Base-by-base conservation (phyloP, 2,797 vertebrate species). In the Paedocypris micromegethes region DNA sequence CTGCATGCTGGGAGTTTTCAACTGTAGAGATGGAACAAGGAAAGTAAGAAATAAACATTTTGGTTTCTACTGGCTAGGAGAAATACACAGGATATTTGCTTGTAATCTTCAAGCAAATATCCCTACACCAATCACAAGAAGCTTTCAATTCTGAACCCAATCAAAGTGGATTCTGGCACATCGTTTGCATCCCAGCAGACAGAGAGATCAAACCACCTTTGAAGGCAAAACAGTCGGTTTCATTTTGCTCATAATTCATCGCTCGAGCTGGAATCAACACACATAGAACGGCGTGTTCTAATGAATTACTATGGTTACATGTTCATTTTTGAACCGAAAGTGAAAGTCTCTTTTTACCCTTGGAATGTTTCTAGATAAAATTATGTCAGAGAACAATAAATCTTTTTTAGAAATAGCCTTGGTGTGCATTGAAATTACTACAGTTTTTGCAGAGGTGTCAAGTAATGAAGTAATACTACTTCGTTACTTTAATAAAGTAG, bases 1-100 rank as follows among this genome's bases (percentile, higher is more conserved):
- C 58, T 61, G 45, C 74, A 72, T 47, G 53, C 41, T 68, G 69
- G 57, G 57, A 76, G 49, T 45, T 49, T 39, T 5, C 41, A 64
- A 23, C 54, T 44, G 56, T 4, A 3, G 50, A 53, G 37, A 64
- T 3, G 55, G 23, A 55, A 9, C 23, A 23, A 23, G 23, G 23
- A 23, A 23, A 5, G 57, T 58, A 7, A 9, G 6, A 9, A 8
- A 23, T 9, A n/a, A 37, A 57, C n/a, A 54, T 40, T 48, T 39
- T 23, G 40, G n/a, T 9, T 50, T 7, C 8, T 40, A 39, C 7
- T 49, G 5, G 51, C 53, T n/a, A 48, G 23, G 5, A 6, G 3
- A n/a, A n/a, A n/a, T n/a, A n/a, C n/a, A n/a, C n/a, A n/a, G n/a
- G n/a, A n/a, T n/a, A n/a, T n/a, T n/a, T n/a, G n/a, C n/a, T n/a